Base-by-base conservation (phyloP, 2,888 invertebrate species). In the Ophion ellenae region DNA sequence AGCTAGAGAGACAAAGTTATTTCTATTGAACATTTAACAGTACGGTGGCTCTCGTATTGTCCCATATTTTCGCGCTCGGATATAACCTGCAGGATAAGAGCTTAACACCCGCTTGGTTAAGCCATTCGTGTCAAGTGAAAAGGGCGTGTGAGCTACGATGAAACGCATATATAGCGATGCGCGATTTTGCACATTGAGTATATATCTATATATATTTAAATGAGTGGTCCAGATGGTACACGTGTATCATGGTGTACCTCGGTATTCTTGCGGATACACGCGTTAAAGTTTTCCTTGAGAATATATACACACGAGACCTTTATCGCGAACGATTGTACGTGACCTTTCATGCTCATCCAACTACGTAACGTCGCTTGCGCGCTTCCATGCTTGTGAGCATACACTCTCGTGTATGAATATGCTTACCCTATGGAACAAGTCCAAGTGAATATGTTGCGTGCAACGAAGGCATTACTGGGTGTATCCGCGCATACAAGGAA, bases 341-440 rank as follows among this genome's bases (percentile, higher is more conserved):
- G 81, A 81, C 59, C 83, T 83, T 83, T 78, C 71, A 61, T 69
- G 83, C 73, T 78, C 78, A 78, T 66, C 73, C 83, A 78, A 64
- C 78, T 73, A 67, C 73, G 67, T 76, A n/a, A 53, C 53, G 66
- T 73, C 57, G 64, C 32, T 28, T 53, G 14, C 28, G 59, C 45
- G n/a, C 36, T 79, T 70, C 32, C 1, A 57, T 69, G 53, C 28
- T 69, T 40, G 32, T 75, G 47, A 73, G 40, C 28, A 69, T 32
- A 67, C 47, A 75, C 61, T 32, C 70, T n/a, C 45, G 32, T 20
- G 57, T 53, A 71, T 10, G 28, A 57, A n/a, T 71, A 71, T 57
- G 36, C 36, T 57, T 36, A 57, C 47, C 57, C 32, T 17, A n/a
- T 36, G 14, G 2, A 36, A 11, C 36, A 28, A 71, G 57, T 53